A percentile compares a stretch with the other conserved stretches of the same genome.
phyloP scores from a whole-genome alignment of 2,113 vertebrate species.

The Edolisoma coerulescens region DNA sequence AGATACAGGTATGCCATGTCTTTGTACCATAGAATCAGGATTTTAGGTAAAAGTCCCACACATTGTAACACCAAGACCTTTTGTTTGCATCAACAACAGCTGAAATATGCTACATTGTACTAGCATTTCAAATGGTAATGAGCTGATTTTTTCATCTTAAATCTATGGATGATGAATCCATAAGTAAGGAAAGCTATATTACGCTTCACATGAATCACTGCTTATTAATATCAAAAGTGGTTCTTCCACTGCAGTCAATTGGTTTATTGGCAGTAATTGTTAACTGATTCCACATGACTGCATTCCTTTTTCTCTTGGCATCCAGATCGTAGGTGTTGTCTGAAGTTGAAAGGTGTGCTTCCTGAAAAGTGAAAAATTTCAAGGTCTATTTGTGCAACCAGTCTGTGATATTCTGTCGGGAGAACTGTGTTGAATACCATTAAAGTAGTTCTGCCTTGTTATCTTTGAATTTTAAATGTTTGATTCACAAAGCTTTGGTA shows the following conservation, averaged over 20 bases:
- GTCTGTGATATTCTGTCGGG: neutral
- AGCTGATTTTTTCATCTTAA: neutral
- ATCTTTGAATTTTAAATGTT: neutral
- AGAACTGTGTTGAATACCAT: neutral
- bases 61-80: neutral
- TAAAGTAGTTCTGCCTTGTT: neutral
- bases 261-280: neutral
- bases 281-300: neutral
- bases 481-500: neutral
- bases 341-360: neutral
- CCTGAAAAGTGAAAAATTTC: neutral
- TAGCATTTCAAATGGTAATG: neutral
- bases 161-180: neutral
- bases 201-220: neutral
- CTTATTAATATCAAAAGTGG: neutral
- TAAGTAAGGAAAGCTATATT: neutral
- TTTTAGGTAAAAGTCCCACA: neutral
- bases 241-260: neutral
- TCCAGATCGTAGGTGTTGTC: neutral
- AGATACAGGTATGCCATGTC: neutral
- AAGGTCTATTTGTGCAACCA: neutral
- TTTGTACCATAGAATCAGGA: neutral
- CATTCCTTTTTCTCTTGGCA: neutral
- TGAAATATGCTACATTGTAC: neutral
- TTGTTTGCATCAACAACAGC: neutral